Evolutionary conservation across 2,888 invertebrate species (phyloP).

Genomic region (Elysia crispata): DNA sequence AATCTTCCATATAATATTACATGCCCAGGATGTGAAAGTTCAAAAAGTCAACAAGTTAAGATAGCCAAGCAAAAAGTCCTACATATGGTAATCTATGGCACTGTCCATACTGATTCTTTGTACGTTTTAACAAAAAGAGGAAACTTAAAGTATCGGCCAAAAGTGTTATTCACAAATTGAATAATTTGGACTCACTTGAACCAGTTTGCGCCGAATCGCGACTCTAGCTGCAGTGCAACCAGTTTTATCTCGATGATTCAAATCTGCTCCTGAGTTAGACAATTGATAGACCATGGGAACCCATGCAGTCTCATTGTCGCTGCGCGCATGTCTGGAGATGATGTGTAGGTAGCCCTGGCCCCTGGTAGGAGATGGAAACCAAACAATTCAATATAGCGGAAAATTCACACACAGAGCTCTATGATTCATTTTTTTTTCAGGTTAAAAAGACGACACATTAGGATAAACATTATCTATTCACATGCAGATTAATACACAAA

Average conservation of each 20-base stretch:
- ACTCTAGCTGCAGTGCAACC: conserved; percentile 66
- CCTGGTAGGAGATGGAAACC: background rate
- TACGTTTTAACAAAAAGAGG: too few relatives aligned
- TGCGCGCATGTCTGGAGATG: conserved; percentile 61
- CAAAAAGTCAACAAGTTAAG: too few relatives aligned
- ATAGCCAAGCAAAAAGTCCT: too few relatives aligned
- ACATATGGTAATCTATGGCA: too few relatives aligned
- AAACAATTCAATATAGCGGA: background rate
- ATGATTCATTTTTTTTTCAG: too few relatives aligned
- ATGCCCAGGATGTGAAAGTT: too few relatives aligned
- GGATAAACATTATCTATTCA: background rate
- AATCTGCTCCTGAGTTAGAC: conserved; percentile 68
- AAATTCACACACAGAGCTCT: too few relatives aligned
- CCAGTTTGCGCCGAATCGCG: conserved; percentile 63
- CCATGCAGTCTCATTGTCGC: conserved; percentile 63
- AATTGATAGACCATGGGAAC: conserved; percentile 73
- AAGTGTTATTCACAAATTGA: too few relatives aligned
- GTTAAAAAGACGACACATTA: background rate
- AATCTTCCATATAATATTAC: too few relatives aligned
- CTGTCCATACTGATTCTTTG: too few relatives aligned
- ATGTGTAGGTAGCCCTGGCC: conserved; percentile 68
- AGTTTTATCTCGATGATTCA: conserved; percentile 62
- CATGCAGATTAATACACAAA: background rate
- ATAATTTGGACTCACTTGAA: conserved; percentile 55
- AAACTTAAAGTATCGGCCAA: too few relatives aligned